phyloP scores from a whole-genome alignment of 2,113 vertebrate genomes.

The Hippoglossus stenolepis region DNA sequence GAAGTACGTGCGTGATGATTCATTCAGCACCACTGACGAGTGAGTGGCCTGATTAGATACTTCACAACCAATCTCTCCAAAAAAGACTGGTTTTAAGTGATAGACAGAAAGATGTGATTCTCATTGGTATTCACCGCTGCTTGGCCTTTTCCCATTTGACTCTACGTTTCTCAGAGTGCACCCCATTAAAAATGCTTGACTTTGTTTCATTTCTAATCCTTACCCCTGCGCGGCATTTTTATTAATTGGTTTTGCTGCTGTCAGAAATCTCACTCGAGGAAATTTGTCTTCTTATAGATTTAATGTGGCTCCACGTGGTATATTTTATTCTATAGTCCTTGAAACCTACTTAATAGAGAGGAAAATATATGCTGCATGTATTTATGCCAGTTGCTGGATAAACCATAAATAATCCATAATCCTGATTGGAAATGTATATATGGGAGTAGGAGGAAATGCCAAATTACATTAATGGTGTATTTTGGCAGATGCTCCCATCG shows the following conservation, averaged over 20 bases:
- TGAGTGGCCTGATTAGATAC: slow-evolving; percentile 1
- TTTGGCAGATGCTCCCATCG: too few species aligned
- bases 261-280: not conserved
- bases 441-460: not conserved
- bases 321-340: not conserved
- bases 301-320: not conserved
- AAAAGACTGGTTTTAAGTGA: too few species aligned
- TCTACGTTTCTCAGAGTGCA: not conserved
- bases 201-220: not conserved
- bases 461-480: not conserved
- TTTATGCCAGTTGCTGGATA: not conserved
- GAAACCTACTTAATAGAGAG: not conserved
- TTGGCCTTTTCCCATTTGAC: not conserved
- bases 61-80: slow-evolving; percentile 21
- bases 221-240: not conserved
- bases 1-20: too few species aligned
- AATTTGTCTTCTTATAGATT: not conserved
- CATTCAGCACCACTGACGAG: too few species aligned
- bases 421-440: not conserved
- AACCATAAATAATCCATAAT: not conserved
- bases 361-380: not conserved
- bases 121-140: not conserved
- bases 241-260: not conserved
- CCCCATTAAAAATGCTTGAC: not conserved
- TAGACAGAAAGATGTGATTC: not conserved